Evolutionary conservation across 2,113 vertebrate genomes (phyloP).

Genomic region (Pygoscelis adeliae): DNA sequence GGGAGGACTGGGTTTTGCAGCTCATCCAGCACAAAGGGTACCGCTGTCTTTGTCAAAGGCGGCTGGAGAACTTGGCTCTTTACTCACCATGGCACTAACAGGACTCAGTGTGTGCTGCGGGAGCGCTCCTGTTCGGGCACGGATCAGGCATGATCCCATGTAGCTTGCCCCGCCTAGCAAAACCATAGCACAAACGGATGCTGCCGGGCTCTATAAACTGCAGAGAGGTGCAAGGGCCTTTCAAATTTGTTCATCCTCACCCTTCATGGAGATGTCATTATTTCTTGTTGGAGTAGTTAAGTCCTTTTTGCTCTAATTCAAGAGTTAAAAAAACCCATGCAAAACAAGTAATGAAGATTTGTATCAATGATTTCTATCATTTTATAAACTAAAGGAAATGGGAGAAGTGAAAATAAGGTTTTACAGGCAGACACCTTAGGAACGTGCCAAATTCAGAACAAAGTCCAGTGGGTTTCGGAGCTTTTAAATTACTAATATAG

Average conservation of each 20-base stretch:
- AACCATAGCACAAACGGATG: neutral
- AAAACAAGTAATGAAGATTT: neutral
- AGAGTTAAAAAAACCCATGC: neutral
- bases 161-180: neutral
- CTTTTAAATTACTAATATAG: neutral
- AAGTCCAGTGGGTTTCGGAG: neutral
- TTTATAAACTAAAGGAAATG: neutral
- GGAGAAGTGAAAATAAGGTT: neutral
- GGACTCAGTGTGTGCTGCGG: neutral
- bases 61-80: neutral
- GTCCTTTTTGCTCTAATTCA: neutral
- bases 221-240: neutral
- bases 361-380: neutral
- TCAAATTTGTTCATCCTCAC: neutral
- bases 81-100: neutral
- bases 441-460: neutral
- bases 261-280: neutral
- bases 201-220: neutral
- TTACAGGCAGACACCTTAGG: neutral
- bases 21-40: neutral
- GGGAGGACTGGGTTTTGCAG: neutral
- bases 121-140: accelerated
- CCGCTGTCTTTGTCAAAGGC: accelerated
- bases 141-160: neutral
- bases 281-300: neutral